Percentiles rank a stretch among this genome's conserved stretches.
phyloP scores from a whole-genome alignment of 2,888 invertebrate genomes.

The Galerucella pusilla region DNA sequence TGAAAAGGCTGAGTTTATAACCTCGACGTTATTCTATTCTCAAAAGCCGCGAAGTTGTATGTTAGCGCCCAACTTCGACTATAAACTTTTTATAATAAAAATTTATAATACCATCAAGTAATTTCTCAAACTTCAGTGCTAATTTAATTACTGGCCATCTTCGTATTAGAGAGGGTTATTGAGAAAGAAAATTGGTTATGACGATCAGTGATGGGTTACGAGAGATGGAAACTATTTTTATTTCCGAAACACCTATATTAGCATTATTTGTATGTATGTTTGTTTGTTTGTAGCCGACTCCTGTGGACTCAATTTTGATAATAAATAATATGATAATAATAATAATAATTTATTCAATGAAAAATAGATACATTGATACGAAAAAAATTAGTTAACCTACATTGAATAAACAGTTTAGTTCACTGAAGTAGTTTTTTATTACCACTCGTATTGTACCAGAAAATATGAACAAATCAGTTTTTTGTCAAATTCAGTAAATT shows the following conservation, averaged over 20 bases:
- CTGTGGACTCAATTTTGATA: too few relatives aligned
- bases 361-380: too few relatives aligned
- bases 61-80: conserved; percentile 28
- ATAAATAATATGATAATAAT: too few relatives aligned
- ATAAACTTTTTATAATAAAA: conserved; percentile 36
- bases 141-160: conserved; percentile 34
- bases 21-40: conserved; percentile 15
- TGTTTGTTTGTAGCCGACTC: too few relatives aligned
- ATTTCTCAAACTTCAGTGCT: conserved; percentile 32
- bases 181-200: conserved; percentile 14
- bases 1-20: conserved; percentile 28
- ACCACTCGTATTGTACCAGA: too few relatives aligned
- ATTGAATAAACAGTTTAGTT: too few relatives aligned
- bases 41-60: conserved; percentile 5
- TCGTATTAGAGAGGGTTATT: neutral
- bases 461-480: too few relatives aligned
- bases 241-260: neutral
- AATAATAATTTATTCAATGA: too few relatives aligned
- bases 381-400: too few relatives aligned
- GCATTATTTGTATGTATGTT: too few relatives aligned
- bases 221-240: neutral
- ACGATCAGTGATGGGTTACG: neutral
- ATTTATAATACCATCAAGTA: conserved; percentile 36
- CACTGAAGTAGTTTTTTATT: too few relatives aligned
- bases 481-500: too few relatives aligned